These are phyloP conservation scores for Pterostichus niger DNA, from an alignment of 2,888 invertebrate species.

Conservation along the genomic window DNA sequence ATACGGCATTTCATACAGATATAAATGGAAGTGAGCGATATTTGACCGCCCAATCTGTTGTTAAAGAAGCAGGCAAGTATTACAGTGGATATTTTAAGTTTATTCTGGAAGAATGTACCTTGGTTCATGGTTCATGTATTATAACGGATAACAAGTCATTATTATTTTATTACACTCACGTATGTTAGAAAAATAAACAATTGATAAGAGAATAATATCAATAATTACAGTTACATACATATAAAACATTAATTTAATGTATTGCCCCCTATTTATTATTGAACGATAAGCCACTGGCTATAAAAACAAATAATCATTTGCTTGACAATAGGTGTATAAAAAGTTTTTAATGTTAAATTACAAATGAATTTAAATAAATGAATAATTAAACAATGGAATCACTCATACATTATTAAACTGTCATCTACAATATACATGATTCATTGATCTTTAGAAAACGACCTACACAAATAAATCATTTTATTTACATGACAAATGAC, in stretches of 20 bases:
- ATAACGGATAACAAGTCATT: not conserved
- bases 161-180: conserved; percentile 27
- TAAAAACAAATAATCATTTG: conserved; percentile 42
- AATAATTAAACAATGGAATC: conserved; percentile 42
- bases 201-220: not conserved
- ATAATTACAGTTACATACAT: not conserved
- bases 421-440: conserved; percentile 43
- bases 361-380: conserved; percentile 37
- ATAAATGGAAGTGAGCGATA: no score
- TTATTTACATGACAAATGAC: conserved; percentile 48
- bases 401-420: conserved; percentile 45
- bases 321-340: conserved; percentile 32
- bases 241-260: not conserved
- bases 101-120: not conserved
- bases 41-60: no score
- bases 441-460: conserved; percentile 36
- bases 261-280: not conserved
- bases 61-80: no score
- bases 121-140: not conserved
- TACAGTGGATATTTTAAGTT: no score
- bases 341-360: conserved; percentile 24
- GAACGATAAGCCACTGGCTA: not conserved
- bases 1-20: no score
- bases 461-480: conserved; percentile 31
- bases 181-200: conserved; percentile 9